Base-by-base conservation (phyloP, 2,797 vertebrate species). In the Eulemur rubriventer region DNA sequence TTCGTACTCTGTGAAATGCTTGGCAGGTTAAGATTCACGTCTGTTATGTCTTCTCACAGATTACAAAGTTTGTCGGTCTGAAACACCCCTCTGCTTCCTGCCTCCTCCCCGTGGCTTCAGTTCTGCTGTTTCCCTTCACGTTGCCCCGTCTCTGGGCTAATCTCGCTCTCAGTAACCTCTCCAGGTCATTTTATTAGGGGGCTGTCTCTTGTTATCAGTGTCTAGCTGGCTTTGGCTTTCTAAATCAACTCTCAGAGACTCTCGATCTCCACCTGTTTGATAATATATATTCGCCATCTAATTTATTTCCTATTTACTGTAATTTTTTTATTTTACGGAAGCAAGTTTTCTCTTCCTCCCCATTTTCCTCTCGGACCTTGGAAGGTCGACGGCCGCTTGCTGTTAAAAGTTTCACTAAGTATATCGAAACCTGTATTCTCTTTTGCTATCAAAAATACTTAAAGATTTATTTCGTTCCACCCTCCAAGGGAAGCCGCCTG, bases 71-170 rank as follows among this genome's bases (percentile, higher is more conserved):
- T 50, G 65, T 69, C 59, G n/a, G 12, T 4, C 30, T 30, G 80
- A 92, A 26, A 24, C 3, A 30, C 17, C 24, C 57, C 38, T 86
- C 13, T n/a, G 63, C 61, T 35, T 9, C 7, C 50, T 33, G 22
- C n/a, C 24, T 33, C n/a, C 41, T 82, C 30, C 43, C 57, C 63
- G 76, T 4, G 70, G 30, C 35, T 78, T 41, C 67, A n/a, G 67
- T 10, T 4, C 33, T 89, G 0, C 38, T 50, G 1, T 38, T 52
- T 61, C 17, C 35, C 28, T 17, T 17, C 3, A 11, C 0, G 0
- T 24, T 22, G 7, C 46, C 24, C 79, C 1, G 12, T 63, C 33
- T 50, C 38, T 22, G 6, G 14, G 24, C 12, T 70, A 13, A 3
- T 43, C 8, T 59, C 26, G 52, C 61, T 61, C 41, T 30, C 14